phyloP scores from a whole-genome alignment of 2,797 vertebrate genomes.

The Helicolenus hilgendorfi region DNA sequence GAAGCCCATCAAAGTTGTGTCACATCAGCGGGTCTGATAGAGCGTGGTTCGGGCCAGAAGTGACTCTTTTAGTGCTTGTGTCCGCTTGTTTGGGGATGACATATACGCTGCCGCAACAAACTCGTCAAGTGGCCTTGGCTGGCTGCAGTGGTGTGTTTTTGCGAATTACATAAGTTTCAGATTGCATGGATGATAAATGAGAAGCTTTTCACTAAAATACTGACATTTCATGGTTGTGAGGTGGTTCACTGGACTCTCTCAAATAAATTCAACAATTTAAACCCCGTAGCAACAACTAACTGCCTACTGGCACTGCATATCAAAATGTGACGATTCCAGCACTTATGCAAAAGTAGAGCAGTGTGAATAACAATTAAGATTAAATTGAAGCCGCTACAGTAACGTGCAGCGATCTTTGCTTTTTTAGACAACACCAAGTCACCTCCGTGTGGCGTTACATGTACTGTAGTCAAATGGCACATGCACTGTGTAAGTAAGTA shows the following conservation, averaged over 20 bases:
- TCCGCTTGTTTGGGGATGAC: constrained; percentile 9
- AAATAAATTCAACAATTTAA: constrained; percentile 5
- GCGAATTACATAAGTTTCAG: not conserved
- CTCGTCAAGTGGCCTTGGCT: constrained; percentile 5
- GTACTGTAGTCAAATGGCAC: not conserved
- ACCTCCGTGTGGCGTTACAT: not conserved
- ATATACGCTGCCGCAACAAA: not conserved
- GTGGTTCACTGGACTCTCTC: not conserved
- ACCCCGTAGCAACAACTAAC: not conserved
- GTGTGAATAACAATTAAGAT: not conserved
- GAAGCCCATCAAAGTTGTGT: constrained; percentile 31
- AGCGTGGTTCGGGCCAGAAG: not conserved
- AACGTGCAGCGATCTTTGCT: not conserved
- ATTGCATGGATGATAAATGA: not conserved
- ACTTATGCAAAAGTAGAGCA: not conserved
- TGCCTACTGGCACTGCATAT: not conserved
- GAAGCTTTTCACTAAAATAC: not conserved
- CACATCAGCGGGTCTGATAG: constrained; percentile 32
- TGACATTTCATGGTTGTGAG: not conserved
- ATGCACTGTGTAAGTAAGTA: no score
- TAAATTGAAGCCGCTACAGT: not conserved
- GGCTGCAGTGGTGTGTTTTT: not conserved
- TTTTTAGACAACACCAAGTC: not conserved
- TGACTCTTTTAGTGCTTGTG: constrained; percentile 2
- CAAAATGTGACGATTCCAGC: not conserved